phyloP scores from a whole-genome alignment of 2,888 invertebrate genomes.

The Eristalinus sepulchralis region DNA sequence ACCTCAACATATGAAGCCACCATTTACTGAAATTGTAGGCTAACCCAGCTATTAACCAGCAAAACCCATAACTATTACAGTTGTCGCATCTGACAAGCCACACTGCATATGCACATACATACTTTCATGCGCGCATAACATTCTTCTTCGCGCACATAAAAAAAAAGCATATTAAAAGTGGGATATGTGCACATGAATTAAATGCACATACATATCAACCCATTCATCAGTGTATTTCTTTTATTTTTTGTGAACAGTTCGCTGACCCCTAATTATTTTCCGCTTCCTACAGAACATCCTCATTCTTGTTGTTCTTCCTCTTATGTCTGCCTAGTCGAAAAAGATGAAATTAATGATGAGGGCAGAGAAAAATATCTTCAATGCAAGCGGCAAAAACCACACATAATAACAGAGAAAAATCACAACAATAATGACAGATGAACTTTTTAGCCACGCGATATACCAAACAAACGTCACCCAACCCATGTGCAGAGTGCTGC shows the following conservation, averaged over 20 bases:
- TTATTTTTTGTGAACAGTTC: not conserved
- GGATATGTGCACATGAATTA: not conserved
- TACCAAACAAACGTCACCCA: not conserved
- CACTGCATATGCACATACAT: not conserved
- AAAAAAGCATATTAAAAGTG: not conserved
- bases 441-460: conserved; percentile 56
- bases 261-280: not conserved
- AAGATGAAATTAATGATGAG: not conserved
- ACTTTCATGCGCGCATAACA: not conserved
- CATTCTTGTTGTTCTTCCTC: not conserved
- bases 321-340: not conserved
- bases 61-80: not conserved
- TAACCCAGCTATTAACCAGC: not conserved
- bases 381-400: conserved; percentile 37
- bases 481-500: conserved; percentile 7
- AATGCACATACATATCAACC: not conserved
- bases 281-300: conserved; percentile 26
- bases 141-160: not conserved
- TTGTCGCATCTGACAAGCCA: not conserved
- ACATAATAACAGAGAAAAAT: conserved; percentile 52
- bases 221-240: not conserved
- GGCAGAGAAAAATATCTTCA: conserved; percentile 7
- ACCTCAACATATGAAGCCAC: no score
- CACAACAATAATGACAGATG: conserved; percentile 58
- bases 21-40: not conserved